phyloP scores from a whole-genome alignment of 2,888 invertebrate genomes.

The Homarus gammarus region DNA sequence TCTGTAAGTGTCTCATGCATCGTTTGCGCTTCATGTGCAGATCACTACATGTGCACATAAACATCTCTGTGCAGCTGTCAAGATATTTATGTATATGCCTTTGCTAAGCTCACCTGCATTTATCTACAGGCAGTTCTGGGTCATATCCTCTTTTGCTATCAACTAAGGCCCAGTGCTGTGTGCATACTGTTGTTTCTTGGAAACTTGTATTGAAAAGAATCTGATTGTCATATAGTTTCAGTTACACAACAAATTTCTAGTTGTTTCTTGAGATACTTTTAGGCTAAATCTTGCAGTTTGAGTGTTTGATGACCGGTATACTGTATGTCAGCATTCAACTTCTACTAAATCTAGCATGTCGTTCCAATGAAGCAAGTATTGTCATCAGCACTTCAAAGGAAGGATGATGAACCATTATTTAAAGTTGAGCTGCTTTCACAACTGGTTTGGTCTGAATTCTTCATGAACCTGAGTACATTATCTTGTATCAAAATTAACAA shows the following conservation, averaged over 20 bases:
- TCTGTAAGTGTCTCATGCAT: constrained; percentile 70
- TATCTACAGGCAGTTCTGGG: constrained; percentile 19
- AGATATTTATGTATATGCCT: constrained; percentile 49
- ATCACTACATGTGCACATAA: constrained; percentile 52
- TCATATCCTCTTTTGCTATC: neutral
- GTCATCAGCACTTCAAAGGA: constrained; percentile 17
- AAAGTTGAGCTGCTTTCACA: neutral
- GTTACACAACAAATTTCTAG: neutral
- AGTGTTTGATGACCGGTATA: neutral
- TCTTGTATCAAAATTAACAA: neutral
- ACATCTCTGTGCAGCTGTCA: constrained; percentile 43
- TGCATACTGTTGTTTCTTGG: constrained; percentile 4
- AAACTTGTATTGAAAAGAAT: constrained; percentile 12
- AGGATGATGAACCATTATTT: neutral
- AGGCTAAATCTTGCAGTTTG: constrained; percentile 14
- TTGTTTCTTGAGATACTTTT: neutral
- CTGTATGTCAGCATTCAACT: constrained; percentile 24
- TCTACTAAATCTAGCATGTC: constrained; percentile 1
- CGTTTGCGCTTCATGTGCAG: constrained; percentile 56
- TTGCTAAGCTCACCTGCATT: constrained; percentile 10
- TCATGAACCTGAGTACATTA: neutral
- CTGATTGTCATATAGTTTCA: neutral
- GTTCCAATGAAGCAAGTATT: constrained; percentile 9
- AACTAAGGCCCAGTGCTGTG: constrained; percentile 30
- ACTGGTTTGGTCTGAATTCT: neutral